Evolutionary conservation across 2,888 invertebrate species (phyloP), one percentile per base, ranked within the genome.

Genomic region (Pocota personata): DNA sequence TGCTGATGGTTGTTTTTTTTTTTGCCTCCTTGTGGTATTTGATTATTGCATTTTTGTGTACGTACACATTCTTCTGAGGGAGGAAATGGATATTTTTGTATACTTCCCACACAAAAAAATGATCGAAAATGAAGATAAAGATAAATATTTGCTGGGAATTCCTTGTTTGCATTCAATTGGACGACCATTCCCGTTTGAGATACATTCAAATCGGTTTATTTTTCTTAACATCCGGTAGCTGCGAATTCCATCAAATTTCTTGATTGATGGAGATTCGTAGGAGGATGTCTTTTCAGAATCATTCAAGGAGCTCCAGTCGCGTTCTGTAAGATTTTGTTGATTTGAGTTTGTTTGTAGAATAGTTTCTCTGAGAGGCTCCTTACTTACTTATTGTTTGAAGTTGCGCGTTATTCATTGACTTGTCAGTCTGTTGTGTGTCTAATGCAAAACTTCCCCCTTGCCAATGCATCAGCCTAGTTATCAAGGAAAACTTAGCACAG

Each of bases 81-180:
- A 43, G 71, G 37, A 78, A 69, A 32, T 32, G 21, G 37, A 75
- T 27, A 48, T 75, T 66, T 79, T 43, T 57, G 16, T 24, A 21
- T 14, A 66, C 64, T 84, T 80, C 80, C 80, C 75, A 80, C 84
- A 79, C 32, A 62, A 3, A 43, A 58, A 48, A n/a, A 37, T 62
- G 37, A 46, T 57, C 43, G 19, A 48, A 43, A 27, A 8, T 60
- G 19, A 50, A 66, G 72, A 67, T 72, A 58, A 67, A 46, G 10
- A 50, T 43, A 82, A 82, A 82, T 82, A 82, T 82, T 82, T 82
- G 75, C 6, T 40, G 62, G 60, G 79, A 64, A 58, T 43, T 72
- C 8, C 43, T 37, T 83, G 46, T 83, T 83, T 83, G 72, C 48
- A 46, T 60, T 73, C 0, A 8, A 16, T 40, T 57, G 3, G 46